Evolutionary conservation across 2,797 vertebrate genomes (phyloP).

Genomic region (Pelochelys cantorii): DNA sequence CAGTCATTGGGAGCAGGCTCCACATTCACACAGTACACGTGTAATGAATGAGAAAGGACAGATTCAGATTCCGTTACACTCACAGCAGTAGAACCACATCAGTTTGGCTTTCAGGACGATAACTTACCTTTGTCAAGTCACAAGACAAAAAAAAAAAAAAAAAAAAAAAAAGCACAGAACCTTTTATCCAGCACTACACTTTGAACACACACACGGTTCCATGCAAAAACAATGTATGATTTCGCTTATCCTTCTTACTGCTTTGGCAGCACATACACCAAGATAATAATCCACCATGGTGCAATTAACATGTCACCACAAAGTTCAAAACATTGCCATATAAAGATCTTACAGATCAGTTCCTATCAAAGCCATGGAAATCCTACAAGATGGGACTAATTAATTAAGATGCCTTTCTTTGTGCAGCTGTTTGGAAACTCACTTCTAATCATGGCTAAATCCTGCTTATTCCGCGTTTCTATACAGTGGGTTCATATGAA

Average conservation of each 20-base stretch:
- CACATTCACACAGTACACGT: not conserved
- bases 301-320: not conserved
- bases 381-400: not conserved
- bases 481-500: not conserved
- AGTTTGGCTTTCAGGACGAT: not conserved
- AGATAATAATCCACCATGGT: not conserved
- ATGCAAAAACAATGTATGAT: not conserved
- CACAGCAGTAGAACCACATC: not conserved
- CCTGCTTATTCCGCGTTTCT: not conserved
- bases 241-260: not conserved
- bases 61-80: not conserved
- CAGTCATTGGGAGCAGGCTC: not conserved
- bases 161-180: not conserved
- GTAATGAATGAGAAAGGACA: not conserved
- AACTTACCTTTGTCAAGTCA: not conserved
- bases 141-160: not conserved
- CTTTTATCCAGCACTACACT: not conserved
- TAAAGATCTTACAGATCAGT: accelerated
- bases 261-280: accelerated
- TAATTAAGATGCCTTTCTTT: not conserved
- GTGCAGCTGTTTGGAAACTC: accelerated
- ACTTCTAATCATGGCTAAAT: not conserved
- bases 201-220: not conserved
- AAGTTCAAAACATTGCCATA: accelerated
- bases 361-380: not conserved